phyloP scores from a whole-genome alignment of 2,888 invertebrate genomes.

The Drepana falcataria region DNA sequence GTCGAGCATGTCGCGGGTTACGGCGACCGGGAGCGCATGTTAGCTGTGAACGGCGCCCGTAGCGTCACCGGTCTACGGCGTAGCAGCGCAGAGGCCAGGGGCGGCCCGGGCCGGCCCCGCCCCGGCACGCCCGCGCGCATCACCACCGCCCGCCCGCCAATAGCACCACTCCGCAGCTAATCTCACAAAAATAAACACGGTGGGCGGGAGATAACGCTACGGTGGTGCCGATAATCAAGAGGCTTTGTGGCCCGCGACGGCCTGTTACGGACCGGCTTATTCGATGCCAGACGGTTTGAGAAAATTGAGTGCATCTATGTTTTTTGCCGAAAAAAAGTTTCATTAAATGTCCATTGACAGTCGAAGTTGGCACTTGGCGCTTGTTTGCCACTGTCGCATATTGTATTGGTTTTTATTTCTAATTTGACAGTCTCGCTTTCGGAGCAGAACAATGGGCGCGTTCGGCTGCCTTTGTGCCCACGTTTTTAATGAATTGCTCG shows the following conservation, averaged over 20 bases:
- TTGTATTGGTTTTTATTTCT: constrained; percentile 51
- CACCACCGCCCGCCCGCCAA: constrained; percentile 58
- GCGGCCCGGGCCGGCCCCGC: constrained; percentile 36
- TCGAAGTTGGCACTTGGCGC: constrained; percentile 33
- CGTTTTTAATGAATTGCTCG: constrained; percentile 54
- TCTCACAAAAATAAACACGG: constrained; percentile 78
- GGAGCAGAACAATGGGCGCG: constrained; percentile 30
- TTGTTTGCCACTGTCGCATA: constrained; percentile 49
- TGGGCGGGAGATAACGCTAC: constrained; percentile 71
- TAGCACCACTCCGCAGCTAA: constrained; percentile 69
- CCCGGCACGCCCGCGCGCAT: constrained; percentile 44
- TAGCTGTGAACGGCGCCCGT: constrained; percentile 45
- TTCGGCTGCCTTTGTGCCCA: constrained; percentile 31
- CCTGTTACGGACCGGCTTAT: constrained; percentile 56
- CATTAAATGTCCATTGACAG: constrained; percentile 44
- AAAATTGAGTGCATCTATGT: constrained; percentile 53
- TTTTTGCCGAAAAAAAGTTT: constrained; percentile 35
- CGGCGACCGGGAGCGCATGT: constrained; percentile 40
- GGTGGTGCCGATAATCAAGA: constrained; percentile 66
- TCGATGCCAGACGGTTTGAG: constrained; percentile 60
- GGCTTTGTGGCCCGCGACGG: constrained; percentile 69
- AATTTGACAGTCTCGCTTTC: constrained; percentile 32
- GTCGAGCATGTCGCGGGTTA: constrained; percentile 85
- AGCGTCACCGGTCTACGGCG: constrained; percentile 9
- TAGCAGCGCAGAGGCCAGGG: constrained; percentile 26